These are phyloP conservation scores for Clarias pachynema DNA, from an alignment of 2,797 vertebrate genomes.

Conservation along the genomic window DNA sequence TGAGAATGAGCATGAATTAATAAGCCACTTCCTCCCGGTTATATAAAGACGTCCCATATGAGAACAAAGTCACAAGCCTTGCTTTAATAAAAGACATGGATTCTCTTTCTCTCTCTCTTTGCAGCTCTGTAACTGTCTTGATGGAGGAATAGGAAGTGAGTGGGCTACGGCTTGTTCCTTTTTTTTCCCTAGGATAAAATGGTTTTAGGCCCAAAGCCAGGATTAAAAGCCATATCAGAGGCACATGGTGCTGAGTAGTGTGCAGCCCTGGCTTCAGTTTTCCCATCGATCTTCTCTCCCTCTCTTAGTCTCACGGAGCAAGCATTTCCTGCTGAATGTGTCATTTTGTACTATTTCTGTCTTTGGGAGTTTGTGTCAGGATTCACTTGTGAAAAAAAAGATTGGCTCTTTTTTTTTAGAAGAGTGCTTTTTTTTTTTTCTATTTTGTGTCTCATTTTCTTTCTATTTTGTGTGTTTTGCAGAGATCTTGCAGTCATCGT, in stretches of 20 bases:
- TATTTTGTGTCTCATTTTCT: constrained; percentile 17
- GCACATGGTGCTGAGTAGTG: constrained; percentile 67
- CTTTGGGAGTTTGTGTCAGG: constrained; percentile 12
- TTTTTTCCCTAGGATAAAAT: constrained; percentile 27
- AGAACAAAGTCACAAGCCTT: constrained; percentile 59
- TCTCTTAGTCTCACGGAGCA: constrained; percentile 49
- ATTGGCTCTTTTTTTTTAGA: not conserved
- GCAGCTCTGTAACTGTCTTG: not conserved
- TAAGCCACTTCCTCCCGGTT: not conserved
- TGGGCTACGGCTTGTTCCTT: not conserved
- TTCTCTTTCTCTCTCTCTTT: constrained; percentile 8
- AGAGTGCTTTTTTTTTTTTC: not conserved
- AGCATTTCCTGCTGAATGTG: constrained; percentile 63
- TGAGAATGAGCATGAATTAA: not conserved
- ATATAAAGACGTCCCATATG: constrained; percentile 41
- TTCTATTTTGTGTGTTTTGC: constrained; percentile 53
- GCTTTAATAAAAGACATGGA: constrained; percentile 43
- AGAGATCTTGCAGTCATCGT: constrained; percentile 91
- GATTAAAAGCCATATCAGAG: constrained; percentile 68
- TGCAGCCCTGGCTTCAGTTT: constrained; percentile 66
- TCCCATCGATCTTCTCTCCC: constrained; percentile 47
- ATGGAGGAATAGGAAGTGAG: constrained; percentile 18
- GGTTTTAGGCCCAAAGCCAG: constrained; percentile 63
- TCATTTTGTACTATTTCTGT: constrained; percentile 60
- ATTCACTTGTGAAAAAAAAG: constrained; percentile 21